Evolutionary conservation across 2,797 vertebrate genomes (phyloP), one percentile per base, ranked within the genome.

Genomic region (Typhlichthys subterraneus): DNA sequence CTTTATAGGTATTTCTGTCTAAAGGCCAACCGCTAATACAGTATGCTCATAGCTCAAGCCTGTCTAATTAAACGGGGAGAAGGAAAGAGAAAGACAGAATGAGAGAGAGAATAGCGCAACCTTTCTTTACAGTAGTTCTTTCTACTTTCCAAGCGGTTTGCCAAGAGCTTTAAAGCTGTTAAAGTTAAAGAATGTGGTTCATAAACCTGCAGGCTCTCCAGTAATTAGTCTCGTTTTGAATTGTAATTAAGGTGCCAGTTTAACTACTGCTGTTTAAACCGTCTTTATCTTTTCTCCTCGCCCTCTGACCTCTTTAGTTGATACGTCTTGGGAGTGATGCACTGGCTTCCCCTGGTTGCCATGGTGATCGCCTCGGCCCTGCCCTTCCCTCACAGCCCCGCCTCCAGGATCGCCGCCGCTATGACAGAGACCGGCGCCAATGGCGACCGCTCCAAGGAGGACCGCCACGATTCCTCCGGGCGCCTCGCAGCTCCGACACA

Each of bases 261-360:
- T 65, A 65, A 83, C 75, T 53, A 46, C 54, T 13, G 19, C 14
- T 65, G 42, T 13, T 11, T 49, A 14, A 56, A 5, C 49, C 9
- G 7, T 79, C 50, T 62, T 6, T 65, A 42, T 73, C 52, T 55
- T 54, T 55, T 71, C 46, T 79, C 38, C 13, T 29, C 15, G 14
- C 29, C n/a, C 8, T 31, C 12, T 57, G 13, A 31, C 14, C 65
- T 14, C 66, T 1, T 72, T 69, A 93, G 92, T 91, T 94, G 92
- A 94, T 91, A 93, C 90, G 90, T 93, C 83, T 78, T 92, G 93
- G 92, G 90, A 94, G 93, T 94, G 92, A 94, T 94, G 93, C 92
- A 92, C 93, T 94, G 93, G 93, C 92, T 94, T 93, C 92, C 93
- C 91, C 88, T 94, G 93, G 93, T 94, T 94, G 93, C 92, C 92